Percentiles rank a stretch among this genome's conserved stretches.
These are phyloP conservation scores for Gulo gulo DNA, from an alignment of 2,113 vertebrate species.

Conservation along the genomic window DNA sequence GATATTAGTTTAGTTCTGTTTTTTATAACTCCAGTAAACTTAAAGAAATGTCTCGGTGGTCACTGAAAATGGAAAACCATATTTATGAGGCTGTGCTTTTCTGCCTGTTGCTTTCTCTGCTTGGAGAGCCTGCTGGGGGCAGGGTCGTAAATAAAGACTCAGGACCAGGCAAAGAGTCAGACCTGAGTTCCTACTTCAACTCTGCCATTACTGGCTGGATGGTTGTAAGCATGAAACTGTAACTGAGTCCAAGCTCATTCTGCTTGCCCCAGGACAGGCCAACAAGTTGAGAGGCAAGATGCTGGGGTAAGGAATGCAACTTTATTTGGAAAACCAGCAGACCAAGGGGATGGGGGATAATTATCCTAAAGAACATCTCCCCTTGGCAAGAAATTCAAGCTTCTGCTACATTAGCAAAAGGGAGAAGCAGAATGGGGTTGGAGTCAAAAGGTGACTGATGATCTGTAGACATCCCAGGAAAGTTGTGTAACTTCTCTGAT, in stretches of 20 bases:
- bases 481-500: not conserved
- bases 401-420: not conserved
- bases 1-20: not conserved
- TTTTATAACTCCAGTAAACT: not conserved
- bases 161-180: not conserved
- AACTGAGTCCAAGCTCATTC: not conserved
- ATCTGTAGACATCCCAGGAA: not conserved
- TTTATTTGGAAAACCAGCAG: not conserved
- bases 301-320: not conserved
- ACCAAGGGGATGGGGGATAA: not conserved
- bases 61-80: not conserved
- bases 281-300: not conserved
- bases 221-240: not conserved
- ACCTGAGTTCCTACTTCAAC: not conserved
- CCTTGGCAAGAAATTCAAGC: not conserved
- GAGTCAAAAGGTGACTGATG: not conserved
- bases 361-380: not conserved
- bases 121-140: not conserved
- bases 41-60: not conserved
- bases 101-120: not conserved
- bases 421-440: not conserved
- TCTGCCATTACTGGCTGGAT: not conserved
- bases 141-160: not conserved
- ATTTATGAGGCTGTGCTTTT: not conserved
- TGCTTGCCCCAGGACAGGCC: not conserved